Evolutionary conservation across 2,797 vertebrate species (phyloP), one percentile per base, ranked within the genome.

Genomic region (Falco peregrinus): DNA sequence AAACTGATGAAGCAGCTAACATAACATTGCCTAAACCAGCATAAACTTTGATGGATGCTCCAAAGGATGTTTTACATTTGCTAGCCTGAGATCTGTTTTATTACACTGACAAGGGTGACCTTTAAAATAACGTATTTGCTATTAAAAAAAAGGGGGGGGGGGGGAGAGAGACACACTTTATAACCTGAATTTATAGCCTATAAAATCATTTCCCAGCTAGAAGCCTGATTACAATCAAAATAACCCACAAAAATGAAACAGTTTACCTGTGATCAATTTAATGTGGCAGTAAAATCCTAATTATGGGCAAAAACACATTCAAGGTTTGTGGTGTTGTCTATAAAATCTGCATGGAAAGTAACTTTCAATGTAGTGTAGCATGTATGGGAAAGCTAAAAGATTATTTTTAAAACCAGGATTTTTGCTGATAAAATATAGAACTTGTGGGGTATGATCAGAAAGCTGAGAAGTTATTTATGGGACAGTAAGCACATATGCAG

Each of bases 351-450:
- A 93, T 74, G 68, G 67, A 97, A 97, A 96, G 85, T 92, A 97
- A 95, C 71, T 94, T 90, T 97, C 84, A 87, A 26, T 89, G 95
- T 95, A 97, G 91, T 75, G 90, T 87, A 91, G 83, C 75, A 86
- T 97, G 97, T 94, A 97, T 87, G 94, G 93, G 68, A 91, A 96
- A 96, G 75, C 51, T 67, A n/a, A 95, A 80, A 77, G 89, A 95
- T 96, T 98, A 97, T 97, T 98, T 98, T 97, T 96, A 95, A 97
- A 97, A 97, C 95, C 75, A 93, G 83, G 65, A 90, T 70, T 96
- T 97, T 94, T 98, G 97, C 97, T 98, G 97, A 98, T 96, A 98
- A 98, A 98, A 98, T 95, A 97, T 74, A 94, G 97, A 96, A 95
- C 86, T 94, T 93, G 73, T 91, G 94, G 82, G 56, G 73, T 95